phyloP scores from a whole-genome alignment of 2,797 vertebrate genomes.

The Neosalanx taihuensis region DNA sequence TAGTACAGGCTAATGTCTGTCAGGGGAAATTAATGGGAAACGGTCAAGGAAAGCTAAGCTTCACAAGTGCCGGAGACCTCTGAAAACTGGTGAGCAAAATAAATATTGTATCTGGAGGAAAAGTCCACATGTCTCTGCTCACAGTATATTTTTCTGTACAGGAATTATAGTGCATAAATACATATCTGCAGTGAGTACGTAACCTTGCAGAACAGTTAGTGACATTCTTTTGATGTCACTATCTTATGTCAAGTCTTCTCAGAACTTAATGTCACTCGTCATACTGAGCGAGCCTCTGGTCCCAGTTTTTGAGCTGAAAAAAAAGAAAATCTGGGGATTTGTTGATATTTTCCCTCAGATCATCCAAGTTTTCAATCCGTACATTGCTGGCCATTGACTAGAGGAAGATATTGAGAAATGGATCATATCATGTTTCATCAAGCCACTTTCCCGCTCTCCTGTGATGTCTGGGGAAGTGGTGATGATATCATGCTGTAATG shows the following conservation, averaged over 20 bases:
- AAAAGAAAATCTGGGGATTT: constrained; percentile 21
- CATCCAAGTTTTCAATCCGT: background rate
- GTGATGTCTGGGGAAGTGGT: constrained; percentile 2
- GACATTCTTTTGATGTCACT: constrained; percentile 12
- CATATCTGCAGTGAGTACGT: background rate
- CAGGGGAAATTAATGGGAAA: background rate
- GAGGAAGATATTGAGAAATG: background rate
- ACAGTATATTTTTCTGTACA: background rate
- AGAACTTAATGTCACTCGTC: constrained; percentile 5
- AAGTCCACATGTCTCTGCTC: background rate
- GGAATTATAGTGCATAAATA: background rate
- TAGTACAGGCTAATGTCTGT: background rate
- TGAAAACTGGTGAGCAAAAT: background rate
- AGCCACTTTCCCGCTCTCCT: background rate
- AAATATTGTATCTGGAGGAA: constrained; percentile 6
- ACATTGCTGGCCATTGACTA: background rate
- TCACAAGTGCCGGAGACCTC: background rate
- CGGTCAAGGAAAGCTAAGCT: background rate
- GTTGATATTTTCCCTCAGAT: constrained; percentile 20
- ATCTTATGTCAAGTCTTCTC: background rate
- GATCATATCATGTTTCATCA: background rate
- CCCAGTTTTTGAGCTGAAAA: constrained; percentile 11
- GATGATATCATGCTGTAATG: background rate
- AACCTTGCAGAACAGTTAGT: background rate
- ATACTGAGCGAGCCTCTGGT: constrained; percentile 12